These are phyloP conservation scores for Tenebrosternarchus preto DNA, from an alignment of 2,113 vertebrate species.

Conservation along the genomic window DNA sequence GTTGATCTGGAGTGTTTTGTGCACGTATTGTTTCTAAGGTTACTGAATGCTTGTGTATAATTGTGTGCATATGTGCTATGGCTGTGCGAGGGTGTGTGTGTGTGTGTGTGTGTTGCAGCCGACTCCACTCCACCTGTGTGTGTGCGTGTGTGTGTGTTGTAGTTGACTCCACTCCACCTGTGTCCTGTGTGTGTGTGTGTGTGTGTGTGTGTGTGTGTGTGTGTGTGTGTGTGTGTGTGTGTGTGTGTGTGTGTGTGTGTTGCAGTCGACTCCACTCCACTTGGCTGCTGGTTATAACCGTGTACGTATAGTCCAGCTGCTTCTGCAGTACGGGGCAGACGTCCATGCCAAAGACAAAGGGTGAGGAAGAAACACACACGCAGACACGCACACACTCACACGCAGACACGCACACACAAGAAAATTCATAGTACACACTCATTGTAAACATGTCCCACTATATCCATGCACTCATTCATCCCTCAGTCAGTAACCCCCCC, in stretches of 20 bases:
- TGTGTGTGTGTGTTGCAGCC: background rate
- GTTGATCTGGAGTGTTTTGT: background rate
- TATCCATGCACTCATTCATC: too few relatives aligned
- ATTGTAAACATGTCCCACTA: too few relatives aligned
- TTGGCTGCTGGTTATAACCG: slow-evolving; percentile 97
- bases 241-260: slow-evolving; percentile 53
- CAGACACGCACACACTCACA: background rate
- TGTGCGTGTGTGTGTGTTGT: background rate
- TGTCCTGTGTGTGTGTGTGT: slow-evolving; percentile 20
- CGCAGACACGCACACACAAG: background rate
- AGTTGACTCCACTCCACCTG: too few relatives aligned
- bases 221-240: slow-evolving; percentile 9
- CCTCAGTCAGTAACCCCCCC: background rate
- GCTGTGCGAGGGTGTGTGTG: too few relatives aligned
- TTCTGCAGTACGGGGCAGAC: slow-evolving; percentile 96
- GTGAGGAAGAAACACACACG: slow-evolving; percentile 62
- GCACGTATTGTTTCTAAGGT: too few relatives aligned
- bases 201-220: slow-evolving; percentile 21
- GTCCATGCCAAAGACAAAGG: slow-evolving; percentile 99
- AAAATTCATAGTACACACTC: background rate
- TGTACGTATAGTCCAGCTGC: slow-evolving; percentile 94
- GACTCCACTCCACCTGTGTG: background rate
- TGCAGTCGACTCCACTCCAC: slow-evolving; percentile 94
- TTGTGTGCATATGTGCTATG: background rate
- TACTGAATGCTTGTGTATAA: too few relatives aligned